These are phyloP conservation scores for Physeter macrocephalus DNA, from an alignment of 2,113 vertebrate genomes.

Conservation along the genomic window DNA sequence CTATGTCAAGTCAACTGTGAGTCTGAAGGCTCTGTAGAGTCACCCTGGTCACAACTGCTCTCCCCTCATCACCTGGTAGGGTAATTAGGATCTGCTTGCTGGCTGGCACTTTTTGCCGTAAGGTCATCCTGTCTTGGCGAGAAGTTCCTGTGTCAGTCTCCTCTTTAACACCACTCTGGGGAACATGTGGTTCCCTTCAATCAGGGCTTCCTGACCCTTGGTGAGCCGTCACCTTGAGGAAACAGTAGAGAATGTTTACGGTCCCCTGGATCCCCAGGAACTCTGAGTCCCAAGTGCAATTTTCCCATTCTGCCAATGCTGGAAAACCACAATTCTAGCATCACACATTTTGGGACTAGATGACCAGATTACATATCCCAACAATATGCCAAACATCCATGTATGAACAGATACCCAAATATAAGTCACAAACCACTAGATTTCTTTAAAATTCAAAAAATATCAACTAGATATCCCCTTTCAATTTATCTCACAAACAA, in stretches of 20 bases:
- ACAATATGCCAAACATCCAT: neutral
- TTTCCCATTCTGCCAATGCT: neutral
- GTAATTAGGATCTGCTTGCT: neutral
- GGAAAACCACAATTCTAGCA: neutral
- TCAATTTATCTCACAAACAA: neutral
- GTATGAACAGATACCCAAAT: neutral
- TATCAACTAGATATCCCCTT: neutral
- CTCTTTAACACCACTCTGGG: neutral
- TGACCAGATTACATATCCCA: neutral
- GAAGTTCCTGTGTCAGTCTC: neutral
- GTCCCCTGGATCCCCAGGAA: neutral
- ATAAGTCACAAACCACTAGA: neutral
- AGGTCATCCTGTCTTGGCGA: neutral
- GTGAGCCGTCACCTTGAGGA: neutral
- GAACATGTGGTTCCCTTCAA: neutral
- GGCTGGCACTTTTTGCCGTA: neutral
- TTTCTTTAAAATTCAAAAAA: neutral
- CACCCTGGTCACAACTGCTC: neutral
- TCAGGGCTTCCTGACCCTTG: neutral
- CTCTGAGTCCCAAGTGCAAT: neutral
- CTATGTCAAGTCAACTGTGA: neutral
- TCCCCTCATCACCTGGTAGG: neutral
- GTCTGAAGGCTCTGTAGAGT: neutral
- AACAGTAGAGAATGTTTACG: neutral
- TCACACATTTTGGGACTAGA: neutral